A percentile compares a stretch with the other conserved stretches of the same genome.
These are phyloP conservation scores for Mormoops blainvillei DNA, from an alignment of 2,113 vertebrate species.

Conservation along the genomic window DNA sequence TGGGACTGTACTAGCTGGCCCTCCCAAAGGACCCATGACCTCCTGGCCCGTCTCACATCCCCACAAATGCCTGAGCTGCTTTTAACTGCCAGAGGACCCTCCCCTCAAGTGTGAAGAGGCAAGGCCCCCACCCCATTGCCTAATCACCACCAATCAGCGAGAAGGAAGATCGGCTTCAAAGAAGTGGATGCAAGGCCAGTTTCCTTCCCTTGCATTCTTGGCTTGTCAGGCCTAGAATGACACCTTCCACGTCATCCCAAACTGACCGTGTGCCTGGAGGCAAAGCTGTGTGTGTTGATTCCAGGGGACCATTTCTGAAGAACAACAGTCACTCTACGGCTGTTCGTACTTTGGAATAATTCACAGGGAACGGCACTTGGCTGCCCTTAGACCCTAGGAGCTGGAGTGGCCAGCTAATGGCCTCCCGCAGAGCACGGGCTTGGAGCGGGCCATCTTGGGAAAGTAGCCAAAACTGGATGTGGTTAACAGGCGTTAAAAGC, in stretches of 20 bases:
- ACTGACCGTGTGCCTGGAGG: neutral
- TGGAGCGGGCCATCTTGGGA: neutral
- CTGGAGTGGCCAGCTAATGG: neutral
- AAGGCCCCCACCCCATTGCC: too few species aligned
- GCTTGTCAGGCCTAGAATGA: neutral
- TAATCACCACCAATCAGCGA: neutral
- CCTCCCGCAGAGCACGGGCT: fast-evolving
- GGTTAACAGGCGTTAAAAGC: neutral
- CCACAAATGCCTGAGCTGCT: neutral
- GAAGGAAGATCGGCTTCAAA: neutral
- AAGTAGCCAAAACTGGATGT: neutral
- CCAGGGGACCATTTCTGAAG: neutral
- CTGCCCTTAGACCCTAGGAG: neutral
- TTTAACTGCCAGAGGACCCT: neutral
- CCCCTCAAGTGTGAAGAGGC: too few species aligned
- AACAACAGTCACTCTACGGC: neutral
- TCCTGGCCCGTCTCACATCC: too few species aligned
- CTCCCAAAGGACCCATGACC: neutral
- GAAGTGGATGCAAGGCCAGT: neutral
- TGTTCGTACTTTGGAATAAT: neutral
- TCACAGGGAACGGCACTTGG: neutral
- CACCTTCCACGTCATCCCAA: neutral
- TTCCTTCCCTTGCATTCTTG: neutral
- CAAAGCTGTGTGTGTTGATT: neutral
- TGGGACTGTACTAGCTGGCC: neutral